Evolutionary conservation across 92 coral and sea anemone genomes (phyloP), one percentile per base, ranked within the genome.

Genomic region (Phenganax marumi): DNA sequence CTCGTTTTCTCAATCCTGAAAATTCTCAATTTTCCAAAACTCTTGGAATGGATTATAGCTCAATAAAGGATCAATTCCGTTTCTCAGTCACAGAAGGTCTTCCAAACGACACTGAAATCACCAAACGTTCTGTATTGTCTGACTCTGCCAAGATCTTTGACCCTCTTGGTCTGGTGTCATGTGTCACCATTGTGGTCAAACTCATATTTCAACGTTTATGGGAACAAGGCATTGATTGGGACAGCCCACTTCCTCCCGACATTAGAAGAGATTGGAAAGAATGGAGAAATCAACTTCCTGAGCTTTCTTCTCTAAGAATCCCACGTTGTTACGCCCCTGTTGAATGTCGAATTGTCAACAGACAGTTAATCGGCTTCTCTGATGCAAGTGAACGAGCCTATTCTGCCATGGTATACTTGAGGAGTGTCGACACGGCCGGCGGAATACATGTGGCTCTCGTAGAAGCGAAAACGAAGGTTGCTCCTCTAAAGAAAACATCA

Each of bases 131-230:
- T n/a, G n/a, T n/a, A n/a, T n/a, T n/a, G n/a, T n/a, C n/a, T n/a
- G n/a, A 89, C 68, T 81, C 85, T 58, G 82, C 87, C 43, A 89
- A 86, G 61, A 82, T 86, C 25, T 89, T 89, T 51, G 88, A 89
- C 47, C 86, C 89, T 72, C 85, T 86, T 76, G 89, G 91, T 68
- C 81, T 86, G 72, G 77, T 86, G 65, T 66, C 87, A 18, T 86
- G 89, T 46, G 85, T 69, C 81, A 86, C 89, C 63, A 82, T 70
- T 19, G 77, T 86, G 50, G 85, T 73, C 12, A 89, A 89, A 80
- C 70, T 89, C 26, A 76, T 86, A 71, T 87, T 87, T 76, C 92
- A 90, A 78, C 85, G 78, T 39, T 80, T 90, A n/a, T 90, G 92
- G 92, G 86, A 86, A 54, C 39, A 57, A 48, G 77, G 88, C 52